Conservation (phyloP, 1,140 invertebrate species). For the Brachionus rubens region DNA sequence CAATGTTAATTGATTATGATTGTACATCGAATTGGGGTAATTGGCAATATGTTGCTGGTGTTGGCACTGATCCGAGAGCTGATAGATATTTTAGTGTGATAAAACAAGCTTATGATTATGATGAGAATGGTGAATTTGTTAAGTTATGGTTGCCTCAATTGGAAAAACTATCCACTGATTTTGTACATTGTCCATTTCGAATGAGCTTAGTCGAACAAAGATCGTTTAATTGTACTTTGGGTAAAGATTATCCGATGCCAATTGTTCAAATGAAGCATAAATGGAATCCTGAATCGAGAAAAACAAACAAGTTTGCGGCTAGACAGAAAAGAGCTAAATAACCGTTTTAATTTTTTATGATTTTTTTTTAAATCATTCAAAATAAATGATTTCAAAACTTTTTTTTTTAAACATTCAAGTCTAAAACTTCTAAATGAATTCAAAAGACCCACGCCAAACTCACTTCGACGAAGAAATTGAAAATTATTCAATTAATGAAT, state of each 20-base stretch:
- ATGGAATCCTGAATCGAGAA: conserved; percentile 31
- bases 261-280: conserved; percentile 33
- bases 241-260: conserved; percentile 42
- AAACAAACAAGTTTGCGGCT: conserved; percentile 6
- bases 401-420: too few species aligned
- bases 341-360: not conserved
- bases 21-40: conserved; percentile 63
- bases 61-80: conserved; percentile 61
- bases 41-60: conserved; percentile 61
- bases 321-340: conserved; percentile 24
- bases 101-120: conserved; percentile 61
- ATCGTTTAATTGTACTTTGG: not conserved
- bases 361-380: too few species aligned
- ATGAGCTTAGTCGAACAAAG: conserved; percentile 37
- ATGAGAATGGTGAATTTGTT: conserved; percentile 51
- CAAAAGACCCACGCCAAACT: too few species aligned
- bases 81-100: conserved; percentile 62
- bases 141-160: conserved; percentile 33
- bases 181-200: conserved; percentile 38
- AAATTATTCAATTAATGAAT: too few species aligned
- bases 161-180: not conserved
- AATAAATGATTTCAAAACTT: too few species aligned
- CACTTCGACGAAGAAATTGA: too few species aligned
- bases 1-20: conserved; percentile 60
- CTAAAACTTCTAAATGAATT: too few species aligned